These are phyloP conservation scores for Salvelinus alpinus DNA, from an alignment of 2,113 vertebrate genomes.

Conservation along the genomic window DNA sequence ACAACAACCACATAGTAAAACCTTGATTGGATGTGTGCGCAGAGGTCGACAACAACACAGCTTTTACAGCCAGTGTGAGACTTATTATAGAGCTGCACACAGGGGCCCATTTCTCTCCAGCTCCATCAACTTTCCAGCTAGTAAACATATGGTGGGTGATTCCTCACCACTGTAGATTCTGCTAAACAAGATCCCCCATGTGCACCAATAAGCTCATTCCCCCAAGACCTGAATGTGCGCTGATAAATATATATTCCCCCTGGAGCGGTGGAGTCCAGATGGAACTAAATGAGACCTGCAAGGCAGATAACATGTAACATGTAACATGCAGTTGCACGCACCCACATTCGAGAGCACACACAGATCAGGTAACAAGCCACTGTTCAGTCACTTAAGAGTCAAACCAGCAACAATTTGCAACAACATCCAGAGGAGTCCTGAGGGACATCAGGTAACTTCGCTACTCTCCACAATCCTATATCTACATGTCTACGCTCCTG, in stretches of 20 bases:
- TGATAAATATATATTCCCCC: neutral
- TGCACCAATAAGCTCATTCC: conserved; percentile 11
- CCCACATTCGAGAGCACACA: neutral
- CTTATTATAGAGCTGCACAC: conserved; percentile 14
- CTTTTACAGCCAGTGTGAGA: neutral
- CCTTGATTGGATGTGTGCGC: conserved; percentile 13
- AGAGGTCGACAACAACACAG: neutral
- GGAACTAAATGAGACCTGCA: neutral
- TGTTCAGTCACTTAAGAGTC: conserved; percentile 36
- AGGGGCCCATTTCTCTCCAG: conserved; percentile 7
- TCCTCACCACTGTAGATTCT: neutral
- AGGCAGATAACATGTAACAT: too few relatives aligned
- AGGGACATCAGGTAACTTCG: neutral
- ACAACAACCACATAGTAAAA: conserved; percentile 23
- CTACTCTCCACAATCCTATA: too few relatives aligned
- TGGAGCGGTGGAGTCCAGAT: neutral
- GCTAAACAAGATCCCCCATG: conserved; percentile 1
- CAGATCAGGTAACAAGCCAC: conserved; percentile 5
- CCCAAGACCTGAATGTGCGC: neutral
- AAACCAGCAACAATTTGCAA: conserved; percentile 47
- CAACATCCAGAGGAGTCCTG: conserved; percentile 34
- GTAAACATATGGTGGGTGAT: too few relatives aligned
- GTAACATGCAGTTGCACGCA: neutral
- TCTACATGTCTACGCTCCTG: too few relatives aligned
- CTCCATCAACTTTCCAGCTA: too few relatives aligned